Percentiles rank a stretch among this genome's conserved stretches.
These are phyloP conservation scores for Reticulitermes lucifugus DNA, from an alignment of 2,888 invertebrate species.

Conservation along the genomic window DNA sequence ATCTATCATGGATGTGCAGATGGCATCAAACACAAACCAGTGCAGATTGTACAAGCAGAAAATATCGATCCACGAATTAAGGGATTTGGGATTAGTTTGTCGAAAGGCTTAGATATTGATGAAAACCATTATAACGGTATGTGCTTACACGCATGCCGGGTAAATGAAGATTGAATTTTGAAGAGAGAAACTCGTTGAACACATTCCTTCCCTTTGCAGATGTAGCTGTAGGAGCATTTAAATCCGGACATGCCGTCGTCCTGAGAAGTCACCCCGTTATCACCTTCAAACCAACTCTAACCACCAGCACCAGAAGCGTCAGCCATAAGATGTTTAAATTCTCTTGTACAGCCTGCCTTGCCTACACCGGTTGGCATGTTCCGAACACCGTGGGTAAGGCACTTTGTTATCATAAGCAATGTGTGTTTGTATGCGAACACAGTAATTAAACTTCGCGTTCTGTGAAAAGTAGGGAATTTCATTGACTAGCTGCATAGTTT, in stretches of 20 bases:
- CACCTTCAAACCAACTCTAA: slow-evolving; percentile 43
- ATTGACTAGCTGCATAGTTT: too few species aligned
- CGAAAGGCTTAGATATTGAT: slow-evolving; percentile 63
- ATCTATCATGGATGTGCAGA: slow-evolving; percentile 59
- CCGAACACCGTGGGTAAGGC: not conserved
- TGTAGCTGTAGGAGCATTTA: slow-evolving; percentile 62
- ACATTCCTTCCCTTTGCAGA: slow-evolving; percentile 55
- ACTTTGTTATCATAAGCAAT: too few species aligned
- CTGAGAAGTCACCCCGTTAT: slow-evolving; percentile 60
- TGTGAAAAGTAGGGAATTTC: too few species aligned
- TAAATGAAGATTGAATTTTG: too few species aligned
- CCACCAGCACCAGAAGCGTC: not conserved
- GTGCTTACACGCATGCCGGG: not conserved
- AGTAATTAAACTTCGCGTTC: too few species aligned
- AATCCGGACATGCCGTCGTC: slow-evolving; percentile 61
- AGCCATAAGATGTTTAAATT: slow-evolving; percentile 52
- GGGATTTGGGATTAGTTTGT: slow-evolving; percentile 64
- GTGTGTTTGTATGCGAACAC: too few species aligned
- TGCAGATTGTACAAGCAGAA: slow-evolving; percentile 61
- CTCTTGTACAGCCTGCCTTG: slow-evolving; percentile 55
- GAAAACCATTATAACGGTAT: slow-evolving; percentile 61
- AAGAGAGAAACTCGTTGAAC: not conserved
- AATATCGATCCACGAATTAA: slow-evolving; percentile 57
- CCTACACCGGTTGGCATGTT: slow-evolving; percentile 55
- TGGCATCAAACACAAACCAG: slow-evolving; percentile 55